These are phyloP conservation scores for Lepidurus couesii DNA, from an alignment of 1,140 invertebrate species.

Conservation along the genomic window DNA sequence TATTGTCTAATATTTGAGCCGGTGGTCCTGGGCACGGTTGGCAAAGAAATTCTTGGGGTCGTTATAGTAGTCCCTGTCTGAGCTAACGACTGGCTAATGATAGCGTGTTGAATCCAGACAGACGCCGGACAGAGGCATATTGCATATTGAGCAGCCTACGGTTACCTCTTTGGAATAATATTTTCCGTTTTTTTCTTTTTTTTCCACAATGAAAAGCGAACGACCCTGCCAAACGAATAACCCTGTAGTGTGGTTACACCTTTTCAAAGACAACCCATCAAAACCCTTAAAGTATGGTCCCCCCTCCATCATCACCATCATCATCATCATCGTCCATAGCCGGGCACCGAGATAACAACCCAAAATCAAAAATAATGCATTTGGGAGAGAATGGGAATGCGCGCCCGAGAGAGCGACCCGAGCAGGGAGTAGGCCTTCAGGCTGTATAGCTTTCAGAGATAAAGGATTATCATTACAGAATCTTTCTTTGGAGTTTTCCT, in stretches of 20 bases:
- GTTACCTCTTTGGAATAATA: background rate
- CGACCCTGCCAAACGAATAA: background rate
- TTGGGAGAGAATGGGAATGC: background rate
- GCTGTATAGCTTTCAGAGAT: background rate
- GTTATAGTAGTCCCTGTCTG: conserved; percentile 8
- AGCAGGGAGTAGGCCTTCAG: background rate
- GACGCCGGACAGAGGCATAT: conserved; percentile 20
- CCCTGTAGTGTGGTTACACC: conserved; percentile 11
- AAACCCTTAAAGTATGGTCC: conserved; percentile 1
- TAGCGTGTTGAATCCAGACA: conserved; percentile 18
- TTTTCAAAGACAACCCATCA: conserved; percentile 19
- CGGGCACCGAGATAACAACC: background rate
- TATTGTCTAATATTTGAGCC: background rate
- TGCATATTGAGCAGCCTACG: conserved; percentile 17
- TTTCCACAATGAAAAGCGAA: background rate
- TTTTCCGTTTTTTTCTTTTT: background rate
- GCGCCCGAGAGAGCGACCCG: background rate
- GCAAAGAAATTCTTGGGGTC: background rate
- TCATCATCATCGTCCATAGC: background rate
- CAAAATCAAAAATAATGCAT: conserved; percentile 5
- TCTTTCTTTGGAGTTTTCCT: background rate
- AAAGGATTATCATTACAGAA: conserved; percentile 8
- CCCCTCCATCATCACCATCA: conserved; percentile 2
- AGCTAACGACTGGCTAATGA: conserved; percentile 21
- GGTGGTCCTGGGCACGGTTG: background rate